A percentile compares a stretch with the other conserved stretches of the same genome.
These are phyloP conservation scores for Nomada hirtipes DNA, from an alignment of 2,888 invertebrate genomes.

Conservation along the genomic window DNA sequence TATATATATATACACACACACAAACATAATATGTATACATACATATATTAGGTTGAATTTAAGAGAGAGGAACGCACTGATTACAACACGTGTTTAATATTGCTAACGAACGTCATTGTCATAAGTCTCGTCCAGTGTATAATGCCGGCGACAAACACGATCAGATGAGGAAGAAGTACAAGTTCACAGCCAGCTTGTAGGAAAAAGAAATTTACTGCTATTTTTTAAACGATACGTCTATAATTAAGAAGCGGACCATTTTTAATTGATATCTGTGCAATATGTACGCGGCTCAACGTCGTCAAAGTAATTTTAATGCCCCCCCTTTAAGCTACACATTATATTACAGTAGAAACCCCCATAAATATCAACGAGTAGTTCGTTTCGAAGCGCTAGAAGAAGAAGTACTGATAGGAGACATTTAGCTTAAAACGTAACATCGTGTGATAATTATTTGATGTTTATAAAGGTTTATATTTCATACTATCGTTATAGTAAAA, in stretches of 20 bases:
- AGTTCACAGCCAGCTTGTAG: slow-evolving; percentile 20
- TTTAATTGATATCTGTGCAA: slow-evolving; percentile 43
- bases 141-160: background rate
- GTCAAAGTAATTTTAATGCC: slow-evolving; percentile 18
- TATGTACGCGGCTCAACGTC: slow-evolving; percentile 19
- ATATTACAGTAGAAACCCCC: slow-evolving; percentile 12
- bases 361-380: slow-evolving; percentile 1
- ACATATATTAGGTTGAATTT: slow-evolving; percentile 25
- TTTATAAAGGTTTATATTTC: slow-evolving; percentile 61
- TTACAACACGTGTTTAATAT: slow-evolving; percentile 21
- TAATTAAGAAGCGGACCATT: slow-evolving; percentile 30
- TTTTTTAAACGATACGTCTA: slow-evolving; percentile 25
- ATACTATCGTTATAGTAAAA: slow-evolving; percentile 43
- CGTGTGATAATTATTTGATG: slow-evolving; percentile 37
- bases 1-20: background rate
- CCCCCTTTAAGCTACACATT: slow-evolving; percentile 7
- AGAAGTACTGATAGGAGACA: background rate
- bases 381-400: slow-evolving; percentile 5
- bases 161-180: background rate
- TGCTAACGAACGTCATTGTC: slow-evolving; percentile 1
- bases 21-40: background rate
- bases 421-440: slow-evolving; percentile 6
- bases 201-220: slow-evolving; percentile 6
- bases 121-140: background rate
- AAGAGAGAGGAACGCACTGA: slow-evolving; percentile 30